Evolutionary conservation across 2,888 invertebrate genomes (phyloP).

Genomic region (Drosophila putrida): DNA sequence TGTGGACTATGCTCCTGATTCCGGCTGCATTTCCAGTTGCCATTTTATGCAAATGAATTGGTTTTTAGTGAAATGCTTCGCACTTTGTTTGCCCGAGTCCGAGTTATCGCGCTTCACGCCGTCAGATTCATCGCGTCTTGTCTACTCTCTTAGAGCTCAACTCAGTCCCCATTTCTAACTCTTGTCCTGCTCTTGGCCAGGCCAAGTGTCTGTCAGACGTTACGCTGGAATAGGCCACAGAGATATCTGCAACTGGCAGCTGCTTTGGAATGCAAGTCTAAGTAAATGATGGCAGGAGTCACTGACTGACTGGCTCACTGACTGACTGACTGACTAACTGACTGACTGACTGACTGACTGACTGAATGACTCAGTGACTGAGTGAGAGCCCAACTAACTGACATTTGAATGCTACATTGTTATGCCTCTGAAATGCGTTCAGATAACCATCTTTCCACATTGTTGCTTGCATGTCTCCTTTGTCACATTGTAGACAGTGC

Average conservation of each 20-base stretch:
- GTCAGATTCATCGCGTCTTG: constrained; percentile 32
- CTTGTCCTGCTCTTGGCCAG: constrained; percentile 3
- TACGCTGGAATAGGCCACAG: constrained; percentile 22
- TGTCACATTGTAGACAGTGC: not conserved
- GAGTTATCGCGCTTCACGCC: constrained; percentile 17
- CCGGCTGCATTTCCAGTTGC: constrained; percentile 58
- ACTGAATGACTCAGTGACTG: constrained; percentile 46
- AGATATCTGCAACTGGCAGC: constrained; percentile 38
- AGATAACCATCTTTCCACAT: constrained; percentile 5
- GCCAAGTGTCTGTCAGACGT: constrained; percentile 24
- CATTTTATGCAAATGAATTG: constrained; percentile 81
- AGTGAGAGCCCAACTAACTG: constrained; percentile 46
- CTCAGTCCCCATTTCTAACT: no score
- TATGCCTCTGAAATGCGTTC: constrained; percentile 2
- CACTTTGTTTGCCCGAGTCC: constrained; percentile 14
- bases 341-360: constrained; percentile 2
- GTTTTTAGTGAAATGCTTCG: constrained; percentile 79
- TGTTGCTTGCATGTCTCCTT: not conserved
- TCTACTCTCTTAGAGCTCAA: not conserved
- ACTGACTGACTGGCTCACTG: constrained; percentile 34
- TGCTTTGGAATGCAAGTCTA: constrained; percentile 55
- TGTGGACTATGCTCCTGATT: constrained; percentile 27
- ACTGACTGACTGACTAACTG: constrained; percentile 43
- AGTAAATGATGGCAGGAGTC: constrained; percentile 49
- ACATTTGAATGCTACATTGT: constrained; percentile 13